Percentiles rank a stretch among this genome's conserved stretches.
Conservation (phyloP, 2,888 invertebrate genomes). For the Augochlorella aurata region DNA sequence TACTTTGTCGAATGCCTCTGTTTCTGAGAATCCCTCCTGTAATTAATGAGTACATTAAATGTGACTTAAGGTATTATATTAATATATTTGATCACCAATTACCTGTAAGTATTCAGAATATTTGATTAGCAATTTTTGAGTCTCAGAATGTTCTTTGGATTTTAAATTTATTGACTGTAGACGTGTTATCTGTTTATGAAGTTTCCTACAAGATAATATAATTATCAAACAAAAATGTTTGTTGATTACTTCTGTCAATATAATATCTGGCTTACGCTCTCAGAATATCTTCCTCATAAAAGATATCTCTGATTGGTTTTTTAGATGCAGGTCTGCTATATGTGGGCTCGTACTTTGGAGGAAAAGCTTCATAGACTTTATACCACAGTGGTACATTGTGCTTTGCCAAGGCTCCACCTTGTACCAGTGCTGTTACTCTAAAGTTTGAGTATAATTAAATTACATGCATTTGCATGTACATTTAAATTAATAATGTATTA, state of each 20-base stretch:
- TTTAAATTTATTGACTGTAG: slow-evolving; percentile 27
- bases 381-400: slow-evolving; percentile 97
- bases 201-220: slow-evolving; percentile 28
- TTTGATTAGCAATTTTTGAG: slow-evolving; percentile 84
- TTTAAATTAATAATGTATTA: neutral
- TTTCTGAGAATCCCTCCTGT: slow-evolving; percentile 58
- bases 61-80: neutral
- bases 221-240: neutral
- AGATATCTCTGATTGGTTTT: slow-evolving; percentile 86
- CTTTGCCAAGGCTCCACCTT: slow-evolving; percentile 89
- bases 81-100: slow-evolving; percentile 2
- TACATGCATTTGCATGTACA: too few species aligned
- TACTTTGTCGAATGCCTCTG: slow-evolving; percentile 64
- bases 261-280: slow-evolving; percentile 89
- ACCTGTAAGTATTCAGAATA: slow-evolving; percentile 84
- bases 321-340: slow-evolving; percentile 87
- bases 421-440: slow-evolving; percentile 90
- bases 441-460: slow-evolving; percentile 68
- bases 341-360: slow-evolving; percentile 92
- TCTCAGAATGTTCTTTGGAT: neutral
- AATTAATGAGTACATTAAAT: slow-evolving; percentile 28
- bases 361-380: slow-evolving; percentile 94
- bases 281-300: slow-evolving; percentile 91
- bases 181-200: neutral
- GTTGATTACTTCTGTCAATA: neutral